Conservation (phyloP, 30 jellyfish, hydroid and myxozoan genomes). For the Pseudorhiza aurosa region DNA sequence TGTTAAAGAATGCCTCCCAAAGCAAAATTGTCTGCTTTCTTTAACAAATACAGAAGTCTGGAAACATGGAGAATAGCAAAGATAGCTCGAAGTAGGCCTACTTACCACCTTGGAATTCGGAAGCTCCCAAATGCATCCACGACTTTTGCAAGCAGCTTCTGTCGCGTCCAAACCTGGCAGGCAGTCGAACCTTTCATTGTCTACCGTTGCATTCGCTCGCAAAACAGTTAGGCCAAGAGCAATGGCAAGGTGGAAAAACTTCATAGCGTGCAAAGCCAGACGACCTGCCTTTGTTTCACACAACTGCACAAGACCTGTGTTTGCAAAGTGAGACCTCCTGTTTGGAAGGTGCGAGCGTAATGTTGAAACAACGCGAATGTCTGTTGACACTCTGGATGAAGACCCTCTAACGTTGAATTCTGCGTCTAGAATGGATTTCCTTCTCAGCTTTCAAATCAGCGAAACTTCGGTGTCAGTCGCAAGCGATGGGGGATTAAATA, state of each 20-base stretch:
- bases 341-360: background rate
- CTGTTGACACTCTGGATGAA: background rate
- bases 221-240: background rate
- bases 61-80: too few species aligned
- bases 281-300: slow-evolving; percentile 3
- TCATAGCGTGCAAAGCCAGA: background rate
- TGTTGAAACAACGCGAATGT: background rate
- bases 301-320: background rate
- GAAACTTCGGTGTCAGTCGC: too few species aligned
- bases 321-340: background rate
- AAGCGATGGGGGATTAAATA: too few species aligned
- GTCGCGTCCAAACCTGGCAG: slow-evolving; percentile 43
- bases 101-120: slow-evolving; percentile 28
- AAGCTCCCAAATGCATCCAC: slow-evolving; percentile 58
- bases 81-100: background rate
- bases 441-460: too few species aligned
- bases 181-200: slow-evolving; percentile 60
- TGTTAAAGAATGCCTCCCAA: too few species aligned
- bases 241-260: background rate
- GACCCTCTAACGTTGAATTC: background rate
- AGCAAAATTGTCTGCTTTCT: too few species aligned
- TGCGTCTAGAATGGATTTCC: too few species aligned
- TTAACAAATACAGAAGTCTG: too few species aligned
- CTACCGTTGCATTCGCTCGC: slow-evolving; percentile 8
- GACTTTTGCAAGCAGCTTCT: slow-evolving; percentile 25